Evolutionary conservation across 2,797 vertebrate species (phyloP).

Genomic region (Parauchenoglanis ngamensis): DNA sequence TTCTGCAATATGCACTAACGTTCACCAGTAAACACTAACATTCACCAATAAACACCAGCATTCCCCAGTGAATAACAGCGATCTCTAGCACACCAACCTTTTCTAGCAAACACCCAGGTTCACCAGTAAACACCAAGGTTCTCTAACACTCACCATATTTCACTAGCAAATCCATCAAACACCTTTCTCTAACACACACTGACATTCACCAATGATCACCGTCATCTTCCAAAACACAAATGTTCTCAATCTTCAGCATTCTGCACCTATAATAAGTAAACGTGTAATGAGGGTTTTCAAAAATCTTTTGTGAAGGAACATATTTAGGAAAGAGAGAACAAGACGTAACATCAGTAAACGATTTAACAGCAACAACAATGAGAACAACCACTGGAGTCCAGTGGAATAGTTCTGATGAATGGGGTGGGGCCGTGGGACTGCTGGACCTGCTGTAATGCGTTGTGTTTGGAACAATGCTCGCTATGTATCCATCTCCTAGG

Average conservation of each 20-base stretch:
- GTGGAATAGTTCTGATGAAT: not conserved
- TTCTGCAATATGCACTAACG: not conserved
- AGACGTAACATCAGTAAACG: not conserved
- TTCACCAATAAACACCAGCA: not conserved
- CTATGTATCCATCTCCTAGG: not conserved
- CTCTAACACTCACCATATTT: not conserved
- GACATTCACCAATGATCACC: not conserved
- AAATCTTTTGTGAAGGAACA: not conserved
- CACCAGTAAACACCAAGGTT: not conserved
- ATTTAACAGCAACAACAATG: not conserved
- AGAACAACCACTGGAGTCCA: not conserved
- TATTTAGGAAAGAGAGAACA: not conserved
- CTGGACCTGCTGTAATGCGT: not conserved
- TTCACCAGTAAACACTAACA: not conserved
- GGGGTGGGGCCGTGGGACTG: not conserved
- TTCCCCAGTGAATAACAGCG: not conserved
- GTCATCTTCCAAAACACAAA: not conserved
- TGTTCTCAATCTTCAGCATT: not conserved
- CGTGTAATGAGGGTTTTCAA: not conserved
- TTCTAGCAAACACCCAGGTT: not conserved
- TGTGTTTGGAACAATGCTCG: not conserved
- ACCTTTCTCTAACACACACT: not conserved
- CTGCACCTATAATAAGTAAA: not conserved
- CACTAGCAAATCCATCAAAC: not conserved
- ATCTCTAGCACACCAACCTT: not conserved